Conservation (phyloP, 1,140 invertebrate species). For the Nixonia krombeini region DNA sequence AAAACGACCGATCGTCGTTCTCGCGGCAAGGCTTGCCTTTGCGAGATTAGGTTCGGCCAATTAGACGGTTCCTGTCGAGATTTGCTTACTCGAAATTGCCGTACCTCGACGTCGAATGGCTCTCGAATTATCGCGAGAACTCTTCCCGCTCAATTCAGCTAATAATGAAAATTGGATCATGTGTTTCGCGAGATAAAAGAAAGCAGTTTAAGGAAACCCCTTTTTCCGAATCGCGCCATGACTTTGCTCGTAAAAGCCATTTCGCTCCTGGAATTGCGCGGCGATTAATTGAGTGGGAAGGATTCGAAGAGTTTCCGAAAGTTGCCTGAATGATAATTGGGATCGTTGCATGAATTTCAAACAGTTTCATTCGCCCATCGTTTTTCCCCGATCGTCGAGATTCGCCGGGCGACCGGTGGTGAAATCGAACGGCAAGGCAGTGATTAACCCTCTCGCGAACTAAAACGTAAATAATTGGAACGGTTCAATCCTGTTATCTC, state of each 20-base stretch:
- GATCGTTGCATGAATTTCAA: slow-evolving; percentile 30
- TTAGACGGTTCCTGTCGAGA: slow-evolving; percentile 41
- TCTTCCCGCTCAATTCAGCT: slow-evolving; percentile 32
- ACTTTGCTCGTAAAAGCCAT: slow-evolving; percentile 37
- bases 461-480: too few relatives aligned
- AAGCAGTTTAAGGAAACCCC: slow-evolving; percentile 8
- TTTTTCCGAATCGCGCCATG: slow-evolving; percentile 16
- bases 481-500: too few relatives aligned
- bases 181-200: slow-evolving; percentile 24
- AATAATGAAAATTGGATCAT: slow-evolving; percentile 40
- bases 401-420: too few relatives aligned
- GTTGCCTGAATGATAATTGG: slow-evolving; percentile 34
- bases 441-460: too few relatives aligned
- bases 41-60: slow-evolving; percentile 49
- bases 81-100: slow-evolving; percentile 35
- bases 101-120: neutral
- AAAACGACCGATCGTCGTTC: slow-evolving; percentile 11
- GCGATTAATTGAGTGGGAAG: slow-evolving; percentile 35
- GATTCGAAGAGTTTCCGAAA: slow-evolving; percentile 28
- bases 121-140: slow-evolving; percentile 36
- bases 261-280: slow-evolving; percentile 32
- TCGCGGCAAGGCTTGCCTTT: slow-evolving; percentile 17
- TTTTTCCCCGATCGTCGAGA: slow-evolving; percentile 20
- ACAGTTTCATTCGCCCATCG: slow-evolving; percentile 11
- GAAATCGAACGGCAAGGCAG: too few relatives aligned